Conservation (phyloP, 2,888 invertebrate species). For the Zhengitettix transpicula region DNA sequence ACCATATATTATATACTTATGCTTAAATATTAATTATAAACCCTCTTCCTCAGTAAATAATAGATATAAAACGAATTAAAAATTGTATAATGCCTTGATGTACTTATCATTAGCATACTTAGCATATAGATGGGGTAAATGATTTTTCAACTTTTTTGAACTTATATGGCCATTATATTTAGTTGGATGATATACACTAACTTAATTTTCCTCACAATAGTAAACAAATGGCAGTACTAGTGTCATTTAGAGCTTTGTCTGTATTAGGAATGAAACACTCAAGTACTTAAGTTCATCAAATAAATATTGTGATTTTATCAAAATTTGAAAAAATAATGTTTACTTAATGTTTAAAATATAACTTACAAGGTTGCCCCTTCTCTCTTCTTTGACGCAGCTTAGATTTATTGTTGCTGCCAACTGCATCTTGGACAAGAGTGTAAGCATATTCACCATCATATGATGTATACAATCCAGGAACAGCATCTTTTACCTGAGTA, state of each 20-base stretch:
- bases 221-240: no score
- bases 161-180: no score
- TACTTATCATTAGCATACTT: no score
- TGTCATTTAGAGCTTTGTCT: background rate
- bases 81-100: no score
- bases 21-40: no score
- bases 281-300: background rate
- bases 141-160: no score
- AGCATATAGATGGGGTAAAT: no score
- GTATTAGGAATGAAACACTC: background rate
- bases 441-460: slow-evolving; percentile 47
- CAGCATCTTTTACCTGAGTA: slow-evolving; percentile 36
- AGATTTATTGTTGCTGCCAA: slow-evolving; percentile 36
- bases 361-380: slow-evolving; percentile 45
- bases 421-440: slow-evolving; percentile 46
- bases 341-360: slow-evolving; percentile 1
- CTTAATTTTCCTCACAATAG: no score
- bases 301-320: background rate
- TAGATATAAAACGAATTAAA: no score
- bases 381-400: slow-evolving; percentile 41
- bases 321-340: background rate
- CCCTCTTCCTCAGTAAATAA: no score
- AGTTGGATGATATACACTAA: no score
- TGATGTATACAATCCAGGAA: slow-evolving; percentile 33
- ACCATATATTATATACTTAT: no score